phyloP scores from a whole-genome alignment of 2,888 invertebrate genomes.

The Nymphalis polychloros region DNA sequence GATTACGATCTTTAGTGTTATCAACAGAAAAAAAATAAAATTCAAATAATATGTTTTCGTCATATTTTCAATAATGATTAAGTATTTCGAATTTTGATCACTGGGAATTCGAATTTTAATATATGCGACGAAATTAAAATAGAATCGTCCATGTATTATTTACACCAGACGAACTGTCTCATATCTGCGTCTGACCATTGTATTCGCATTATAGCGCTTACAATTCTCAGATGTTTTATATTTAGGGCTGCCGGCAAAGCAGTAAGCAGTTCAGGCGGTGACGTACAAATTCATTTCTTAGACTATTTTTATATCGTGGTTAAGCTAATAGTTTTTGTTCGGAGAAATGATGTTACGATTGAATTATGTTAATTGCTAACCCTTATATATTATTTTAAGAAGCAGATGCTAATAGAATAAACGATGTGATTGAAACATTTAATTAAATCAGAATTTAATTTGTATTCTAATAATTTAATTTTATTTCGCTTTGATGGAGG shows the following conservation, averaged over 20 bases:
- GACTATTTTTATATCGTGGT: neutral
- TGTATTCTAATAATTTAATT: no score
- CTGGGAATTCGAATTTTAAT: no score
- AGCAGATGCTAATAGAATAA: neutral
- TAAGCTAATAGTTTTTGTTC: neutral
- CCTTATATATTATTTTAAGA: neutral
- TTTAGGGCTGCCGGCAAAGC: constrained; percentile 8
- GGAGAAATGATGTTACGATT: neutral
- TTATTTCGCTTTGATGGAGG: no score
- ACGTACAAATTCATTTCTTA: neutral
- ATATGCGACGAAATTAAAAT: no score
- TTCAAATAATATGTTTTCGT: no score
- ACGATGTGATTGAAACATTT: no score
- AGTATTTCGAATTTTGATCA: no score
- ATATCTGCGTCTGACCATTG: constrained; percentile 11
- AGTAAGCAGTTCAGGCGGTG: neutral
- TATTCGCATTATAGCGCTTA: constrained; percentile 22
- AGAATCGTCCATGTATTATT: constrained; percentile 1
- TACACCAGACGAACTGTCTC: neutral
- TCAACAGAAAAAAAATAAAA: no score
- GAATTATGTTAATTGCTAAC: constrained; percentile 2
- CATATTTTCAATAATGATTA: no score
- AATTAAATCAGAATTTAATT: no score
- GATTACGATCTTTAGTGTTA: no score
- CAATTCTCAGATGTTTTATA: constrained; percentile 8